Conservation (phyloP, 2,797 vertebrate species). For the Bradypus variegatus region DNA sequence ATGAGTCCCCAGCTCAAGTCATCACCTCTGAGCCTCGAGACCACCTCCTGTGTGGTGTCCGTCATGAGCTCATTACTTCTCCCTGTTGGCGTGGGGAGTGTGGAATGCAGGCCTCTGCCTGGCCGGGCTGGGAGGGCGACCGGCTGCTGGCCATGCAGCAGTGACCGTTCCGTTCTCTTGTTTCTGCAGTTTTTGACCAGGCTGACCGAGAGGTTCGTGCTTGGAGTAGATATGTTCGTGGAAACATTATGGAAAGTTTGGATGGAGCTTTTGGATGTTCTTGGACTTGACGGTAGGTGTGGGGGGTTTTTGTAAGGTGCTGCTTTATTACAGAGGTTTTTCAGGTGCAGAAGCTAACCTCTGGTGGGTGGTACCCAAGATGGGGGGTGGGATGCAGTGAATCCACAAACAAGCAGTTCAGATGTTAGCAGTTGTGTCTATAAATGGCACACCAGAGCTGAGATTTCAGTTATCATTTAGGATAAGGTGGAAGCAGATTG, state of each 20-base stretch:
- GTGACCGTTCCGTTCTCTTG: background rate
- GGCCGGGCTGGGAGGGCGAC: accelerated
- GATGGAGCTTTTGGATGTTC: slow-evolving; percentile 91
- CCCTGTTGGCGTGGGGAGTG: accelerated
- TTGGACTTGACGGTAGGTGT: slow-evolving; percentile 93
- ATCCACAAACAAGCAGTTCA: background rate
- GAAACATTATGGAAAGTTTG: slow-evolving; percentile 94
- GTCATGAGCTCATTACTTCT: accelerated
- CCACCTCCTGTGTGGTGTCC: accelerated
- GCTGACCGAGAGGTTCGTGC: slow-evolving; percentile 91
- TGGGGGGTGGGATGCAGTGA: background rate
- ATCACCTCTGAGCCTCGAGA: accelerated
- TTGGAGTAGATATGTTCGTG: slow-evolving; percentile 90
- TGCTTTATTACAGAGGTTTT: background rate
- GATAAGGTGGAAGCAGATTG: background rate
- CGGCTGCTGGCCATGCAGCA: accelerated
- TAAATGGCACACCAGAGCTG: background rate
- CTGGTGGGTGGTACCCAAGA: accelerated
- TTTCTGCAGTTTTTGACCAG: slow-evolving; percentile 88
- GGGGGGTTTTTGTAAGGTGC: background rate
- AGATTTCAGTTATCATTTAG: background rate
- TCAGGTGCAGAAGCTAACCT: background rate
- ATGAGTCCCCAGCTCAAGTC: background rate
- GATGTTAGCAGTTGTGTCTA: no score
- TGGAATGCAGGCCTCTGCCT: accelerated